Evolutionary conservation across 2,113 vertebrate genomes (phyloP), one percentile per base, ranked within the genome.

Genomic region (Salvelinus alpinus): DNA sequence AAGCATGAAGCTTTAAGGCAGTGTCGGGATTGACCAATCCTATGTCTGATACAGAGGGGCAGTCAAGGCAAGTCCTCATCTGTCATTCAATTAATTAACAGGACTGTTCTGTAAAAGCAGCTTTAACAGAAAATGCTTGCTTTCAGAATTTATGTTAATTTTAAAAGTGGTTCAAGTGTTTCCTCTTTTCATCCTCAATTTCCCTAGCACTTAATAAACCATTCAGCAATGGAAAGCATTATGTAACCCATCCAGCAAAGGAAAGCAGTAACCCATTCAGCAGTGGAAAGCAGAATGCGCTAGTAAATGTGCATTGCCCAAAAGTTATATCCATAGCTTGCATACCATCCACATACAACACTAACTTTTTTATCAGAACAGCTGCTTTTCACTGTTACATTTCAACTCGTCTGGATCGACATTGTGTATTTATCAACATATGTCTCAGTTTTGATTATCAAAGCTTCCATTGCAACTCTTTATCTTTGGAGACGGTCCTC

Each of bases 401-500:
- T 34, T 20, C 14, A 68, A 16, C 65, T 34, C 12, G 12, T 44
- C 25, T 29, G 6, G 16, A 66, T 31, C 5, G 16, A 6, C 31
- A 34, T 27, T 1, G 29, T 34, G 8, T 38, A 5, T 38, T 18
- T 12, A 9, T 68, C 16, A 68, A 29, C 14, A 68, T 20, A 68
- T 29, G 29, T 72, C 44, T 71, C 48, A 72, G 54, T 65, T 74
- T 20, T 70, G 11, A 29, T 77, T 71, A 57, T 65, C 59, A 57
- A 77, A 74, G 7, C 22, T 74, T 22, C n/a, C 60, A 48, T 81
- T 77, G 14, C 38, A 7, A 48, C 48, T 29, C 14, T 22, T 24
- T 7, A 18, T 48, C 27, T 64, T 74, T 70, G 82, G 82, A 20
- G 82, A 82, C 6, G 75, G 76, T 72, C 68, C 73, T 71, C 68